Evolutionary conservation across 1,140 invertebrate species (phyloP), one percentile per base, ranked within the genome.

Genomic region (Bombus confusus): DNA sequence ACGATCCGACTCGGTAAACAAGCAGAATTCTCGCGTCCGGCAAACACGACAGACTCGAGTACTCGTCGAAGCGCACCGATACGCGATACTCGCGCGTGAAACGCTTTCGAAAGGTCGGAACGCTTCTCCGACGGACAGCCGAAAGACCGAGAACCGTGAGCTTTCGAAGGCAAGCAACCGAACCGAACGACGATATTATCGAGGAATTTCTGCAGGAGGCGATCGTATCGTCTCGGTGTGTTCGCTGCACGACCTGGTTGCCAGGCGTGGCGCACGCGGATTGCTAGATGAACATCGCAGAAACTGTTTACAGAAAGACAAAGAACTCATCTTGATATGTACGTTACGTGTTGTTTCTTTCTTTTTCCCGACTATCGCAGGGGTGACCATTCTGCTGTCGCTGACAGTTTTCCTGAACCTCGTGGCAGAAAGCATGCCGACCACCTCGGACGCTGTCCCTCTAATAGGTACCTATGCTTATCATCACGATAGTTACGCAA

Each of bases 331-430:
- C 34, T 81, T 87, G 80, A 87, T 62, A 37, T 71, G 59, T 78
- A 57, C 39, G 34, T 79, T 34, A 59, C 83, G 79, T 85, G 80
- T 83, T 76, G 25, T 72, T 72, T 72, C 68, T 71, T 34, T 28
- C 8, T n/a, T 22, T 68, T 12, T 64, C 81, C 64, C 71, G 47
- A 62, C 90, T 93, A 84, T 92, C 92, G 86, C 97, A 99, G 98
- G 98, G 96, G 98, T 99, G 95, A 99, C 98, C 95, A 99, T 99
- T 95, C 97, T 99, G 94, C 98, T 99, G 95, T 99, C 99, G 95
- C 97, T 99, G 96, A 99, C 99, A 96, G 99, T 99, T 94, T 99
- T 99, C 97, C 97, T 98, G 95, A 98, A 98, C 96, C 97, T 99
- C 96, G 98, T 99, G 91, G 98, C 98, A 91, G 98, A 98, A 97